phyloP scores from a whole-genome alignment of 2,888 invertebrate species.

The Panzeria rudis region DNA sequence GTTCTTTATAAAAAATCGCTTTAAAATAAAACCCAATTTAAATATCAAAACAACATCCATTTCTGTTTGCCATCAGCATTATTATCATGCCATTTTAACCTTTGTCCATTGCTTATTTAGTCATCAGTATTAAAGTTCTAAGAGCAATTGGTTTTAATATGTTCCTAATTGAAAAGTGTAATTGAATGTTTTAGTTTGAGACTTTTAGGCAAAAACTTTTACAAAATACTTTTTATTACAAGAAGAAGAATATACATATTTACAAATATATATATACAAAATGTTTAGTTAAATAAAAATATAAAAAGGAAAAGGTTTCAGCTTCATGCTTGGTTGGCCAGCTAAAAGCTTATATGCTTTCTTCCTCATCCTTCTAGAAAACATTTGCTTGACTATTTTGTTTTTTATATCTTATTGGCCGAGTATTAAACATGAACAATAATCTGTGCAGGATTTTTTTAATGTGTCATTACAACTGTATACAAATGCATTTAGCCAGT shows the following conservation, averaged over 20 bases:
- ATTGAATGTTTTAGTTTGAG: not conserved
- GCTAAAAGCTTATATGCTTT: not conserved
- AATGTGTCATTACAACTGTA: constrained; percentile 41
- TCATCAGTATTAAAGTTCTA: too few relatives aligned
- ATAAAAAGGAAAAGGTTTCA: not conserved
- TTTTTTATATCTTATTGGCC: constrained; percentile 7
- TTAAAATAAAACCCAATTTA: too few relatives aligned
- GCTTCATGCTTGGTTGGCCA: constrained; percentile 26
- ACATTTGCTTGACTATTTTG: not conserved
- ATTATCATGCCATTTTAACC: too few relatives aligned
- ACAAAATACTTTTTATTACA: not conserved
- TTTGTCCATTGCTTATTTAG: too few relatives aligned
- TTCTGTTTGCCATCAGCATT: too few relatives aligned
- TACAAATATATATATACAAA: too few relatives aligned
- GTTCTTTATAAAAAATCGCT: too few relatives aligned
- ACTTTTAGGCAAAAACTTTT: not conserved
- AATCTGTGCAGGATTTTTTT: constrained; percentile 23
- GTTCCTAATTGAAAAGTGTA: not conserved
- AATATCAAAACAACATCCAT: too few relatives aligned
- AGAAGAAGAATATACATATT: too few relatives aligned
- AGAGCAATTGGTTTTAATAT: not conserved
- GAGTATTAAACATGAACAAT: constrained; percentile 39
- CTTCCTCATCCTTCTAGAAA: not conserved
- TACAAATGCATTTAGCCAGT: constrained; percentile 39
- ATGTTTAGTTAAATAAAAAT: constrained; percentile 19